These are phyloP conservation scores for Pteropus rufus DNA, from an alignment of 2,797 vertebrate species.

Conservation along the genomic window DNA sequence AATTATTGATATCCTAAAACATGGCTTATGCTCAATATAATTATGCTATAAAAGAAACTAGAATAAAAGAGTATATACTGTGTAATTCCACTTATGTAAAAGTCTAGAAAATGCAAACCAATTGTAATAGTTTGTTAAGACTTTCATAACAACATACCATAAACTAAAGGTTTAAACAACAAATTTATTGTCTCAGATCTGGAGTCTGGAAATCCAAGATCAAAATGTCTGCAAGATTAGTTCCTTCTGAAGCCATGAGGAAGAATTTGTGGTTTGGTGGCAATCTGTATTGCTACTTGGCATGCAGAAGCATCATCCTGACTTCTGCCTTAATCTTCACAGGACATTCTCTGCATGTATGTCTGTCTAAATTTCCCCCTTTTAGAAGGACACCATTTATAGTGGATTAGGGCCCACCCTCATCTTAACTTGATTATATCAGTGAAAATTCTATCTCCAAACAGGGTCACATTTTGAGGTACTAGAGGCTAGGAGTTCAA, in stretches of 20 bases:
- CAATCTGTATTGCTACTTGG: not conserved
- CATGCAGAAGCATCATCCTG: not conserved
- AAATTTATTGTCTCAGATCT: not conserved
- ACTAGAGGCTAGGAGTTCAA: not conserved
- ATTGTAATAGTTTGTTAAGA: not conserved
- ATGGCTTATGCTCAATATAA: not conserved
- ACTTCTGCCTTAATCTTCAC: not conserved
- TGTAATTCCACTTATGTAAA: not conserved
- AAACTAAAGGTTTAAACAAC: not conserved
- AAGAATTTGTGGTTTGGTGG: not conserved
- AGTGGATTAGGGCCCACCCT: not conserved
- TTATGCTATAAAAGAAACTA: not conserved
- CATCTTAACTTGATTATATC: conserved; percentile 9
- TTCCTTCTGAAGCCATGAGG: not conserved
- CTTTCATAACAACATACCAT: not conserved
- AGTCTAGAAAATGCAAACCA: not conserved
- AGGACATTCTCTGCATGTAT: not conserved
- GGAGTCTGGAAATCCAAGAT: not conserved
- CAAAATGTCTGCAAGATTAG: not conserved
- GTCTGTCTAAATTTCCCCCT: not conserved
- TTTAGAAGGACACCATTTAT: not conserved
- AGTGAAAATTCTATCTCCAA: not conserved
- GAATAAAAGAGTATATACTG: not conserved
- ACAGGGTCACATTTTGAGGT: not conserved
- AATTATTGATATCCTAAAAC: not conserved